These are phyloP conservation scores for Drosophila sproati DNA, from an alignment of 1,140 invertebrate species.

Conservation along the genomic window DNA sequence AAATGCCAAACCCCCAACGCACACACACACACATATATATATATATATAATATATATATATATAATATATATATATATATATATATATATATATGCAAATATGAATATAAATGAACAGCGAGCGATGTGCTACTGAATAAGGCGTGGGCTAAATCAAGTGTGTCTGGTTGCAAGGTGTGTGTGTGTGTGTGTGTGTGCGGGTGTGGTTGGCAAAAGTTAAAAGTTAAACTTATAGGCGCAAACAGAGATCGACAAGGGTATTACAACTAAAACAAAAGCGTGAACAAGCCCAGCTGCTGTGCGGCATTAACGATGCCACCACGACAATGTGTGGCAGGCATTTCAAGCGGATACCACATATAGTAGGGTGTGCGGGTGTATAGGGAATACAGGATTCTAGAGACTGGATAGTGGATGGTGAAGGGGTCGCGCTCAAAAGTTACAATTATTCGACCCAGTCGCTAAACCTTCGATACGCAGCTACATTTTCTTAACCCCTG, in stretches of 20 bases:
- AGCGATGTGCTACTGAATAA: slow-evolving; percentile 29
- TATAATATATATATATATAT: slow-evolving; percentile 64
- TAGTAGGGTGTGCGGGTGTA: too few relatives aligned
- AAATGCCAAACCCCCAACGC: slow-evolving; percentile 42
- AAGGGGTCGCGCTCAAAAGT: background rate
- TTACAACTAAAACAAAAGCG: slow-evolving; percentile 59
- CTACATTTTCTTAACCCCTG: slow-evolving; percentile 22
- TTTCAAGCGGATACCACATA: background rate
- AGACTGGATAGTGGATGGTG: too few relatives aligned
- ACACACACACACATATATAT: slow-evolving; percentile 35
- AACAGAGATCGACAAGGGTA: slow-evolving; percentile 43
- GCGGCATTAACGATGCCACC: slow-evolving; percentile 23
- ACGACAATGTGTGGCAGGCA: slow-evolving; percentile 23
- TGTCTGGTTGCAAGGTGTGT: slow-evolving; percentile 2
- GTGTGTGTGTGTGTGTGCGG: slow-evolving; percentile 8
- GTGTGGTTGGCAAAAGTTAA: slow-evolving; percentile 40
- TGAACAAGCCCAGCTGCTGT: slow-evolving; percentile 45
- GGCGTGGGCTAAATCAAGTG: background rate
- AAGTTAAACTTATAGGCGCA: slow-evolving; percentile 54
- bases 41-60: slow-evolving; percentile 27
- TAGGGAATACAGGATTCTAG: too few relatives aligned
- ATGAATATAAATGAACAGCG: slow-evolving; percentile 83
- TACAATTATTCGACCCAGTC: slow-evolving; percentile 50
- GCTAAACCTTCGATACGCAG: slow-evolving; percentile 31
- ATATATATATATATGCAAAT: slow-evolving; percentile 64